Conservation (phyloP, 1,140 invertebrate genomes). For the fruit fly (Drosophila melanogaster) region DNA sequence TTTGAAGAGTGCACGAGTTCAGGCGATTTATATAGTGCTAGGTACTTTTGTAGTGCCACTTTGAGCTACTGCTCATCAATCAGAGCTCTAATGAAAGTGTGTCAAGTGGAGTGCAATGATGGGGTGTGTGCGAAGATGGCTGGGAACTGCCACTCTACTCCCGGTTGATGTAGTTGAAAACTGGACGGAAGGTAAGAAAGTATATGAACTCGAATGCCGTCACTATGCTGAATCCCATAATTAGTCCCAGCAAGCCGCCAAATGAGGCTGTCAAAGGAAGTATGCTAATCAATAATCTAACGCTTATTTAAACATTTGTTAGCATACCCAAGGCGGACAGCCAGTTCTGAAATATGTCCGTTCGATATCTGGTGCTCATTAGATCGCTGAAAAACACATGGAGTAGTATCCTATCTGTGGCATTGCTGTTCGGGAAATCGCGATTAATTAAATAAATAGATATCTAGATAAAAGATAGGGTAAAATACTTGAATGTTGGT, state of each 20-base stretch:
- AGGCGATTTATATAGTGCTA: slow-evolving; percentile 28
- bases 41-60: not conserved
- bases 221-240: slow-evolving; percentile 89
- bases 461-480: not conserved
- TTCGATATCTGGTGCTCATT: slow-evolving; percentile 86
- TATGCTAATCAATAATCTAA: not conserved
- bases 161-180: slow-evolving; percentile 84
- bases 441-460: too few species aligned
- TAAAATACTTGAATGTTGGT: slow-evolving; percentile 25
- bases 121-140: not conserved
- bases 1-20: slow-evolving; percentile 8
- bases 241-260: slow-evolving; percentile 88
- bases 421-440: slow-evolving; percentile 23
- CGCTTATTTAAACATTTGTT: too few species aligned
- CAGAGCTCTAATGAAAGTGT: slow-evolving; percentile 45
- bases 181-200: slow-evolving; percentile 86
- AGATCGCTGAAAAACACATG: slow-evolving; percentile 88
- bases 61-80: slow-evolving; percentile 51
- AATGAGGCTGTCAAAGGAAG: slow-evolving; percentile 87
- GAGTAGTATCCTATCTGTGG: slow-evolving; percentile 86
- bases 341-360: slow-evolving; percentile 87
- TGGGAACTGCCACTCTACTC: slow-evolving; percentile 21
- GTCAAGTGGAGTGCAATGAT: slow-evolving; percentile 21
- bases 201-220: slow-evolving; percentile 88
- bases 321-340: slow-evolving; percentile 77